A percentile compares a stretch with the other conserved stretches of the same genome.
phyloP scores from a whole-genome alignment of 2,888 invertebrate genomes.

The Flabesymbios commensalis region DNA sequence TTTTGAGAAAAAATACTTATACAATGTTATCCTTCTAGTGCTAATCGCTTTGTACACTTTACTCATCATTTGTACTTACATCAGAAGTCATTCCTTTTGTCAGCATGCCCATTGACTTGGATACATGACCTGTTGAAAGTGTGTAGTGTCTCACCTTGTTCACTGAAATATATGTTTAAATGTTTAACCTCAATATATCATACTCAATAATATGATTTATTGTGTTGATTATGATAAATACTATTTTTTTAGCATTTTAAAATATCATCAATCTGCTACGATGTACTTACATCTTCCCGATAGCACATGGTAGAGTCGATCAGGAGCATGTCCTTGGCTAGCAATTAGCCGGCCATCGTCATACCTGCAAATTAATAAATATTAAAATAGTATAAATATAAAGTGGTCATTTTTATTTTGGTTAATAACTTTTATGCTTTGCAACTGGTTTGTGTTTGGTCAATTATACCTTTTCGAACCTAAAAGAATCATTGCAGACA shows the following conservation, averaged over 20 bases:
- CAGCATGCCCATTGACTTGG: slow-evolving; percentile 47
- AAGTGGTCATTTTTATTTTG: not conserved
- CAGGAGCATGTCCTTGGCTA: slow-evolving; percentile 49
- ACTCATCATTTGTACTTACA: slow-evolving; percentile 39
- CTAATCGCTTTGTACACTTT: not conserved
- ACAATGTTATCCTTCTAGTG: no score
- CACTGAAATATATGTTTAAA: slow-evolving; percentile 37
- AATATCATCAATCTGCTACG: no score
- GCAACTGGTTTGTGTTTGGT: no score
- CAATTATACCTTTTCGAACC: no score
- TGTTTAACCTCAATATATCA: no score
- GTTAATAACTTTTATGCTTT: no score
- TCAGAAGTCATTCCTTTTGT: slow-evolving; percentile 52
- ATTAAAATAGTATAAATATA: not conserved
- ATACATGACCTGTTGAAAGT: slow-evolving; percentile 49
- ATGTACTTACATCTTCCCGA: slow-evolving; percentile 48
- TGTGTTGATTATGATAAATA: no score
- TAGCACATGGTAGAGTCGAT: slow-evolving; percentile 53
- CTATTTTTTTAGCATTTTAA: no score
- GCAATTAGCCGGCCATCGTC: slow-evolving; percentile 53
- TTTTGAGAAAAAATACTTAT: no score
- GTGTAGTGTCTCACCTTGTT: slow-evolving; percentile 48
- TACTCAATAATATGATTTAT: no score
- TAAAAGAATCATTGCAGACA: no score
- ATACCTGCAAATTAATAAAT: slow-evolving; percentile 40